These are phyloP conservation scores for Apoderus coryli DNA, from an alignment of 2,888 invertebrate genomes.

Conservation along the genomic window DNA sequence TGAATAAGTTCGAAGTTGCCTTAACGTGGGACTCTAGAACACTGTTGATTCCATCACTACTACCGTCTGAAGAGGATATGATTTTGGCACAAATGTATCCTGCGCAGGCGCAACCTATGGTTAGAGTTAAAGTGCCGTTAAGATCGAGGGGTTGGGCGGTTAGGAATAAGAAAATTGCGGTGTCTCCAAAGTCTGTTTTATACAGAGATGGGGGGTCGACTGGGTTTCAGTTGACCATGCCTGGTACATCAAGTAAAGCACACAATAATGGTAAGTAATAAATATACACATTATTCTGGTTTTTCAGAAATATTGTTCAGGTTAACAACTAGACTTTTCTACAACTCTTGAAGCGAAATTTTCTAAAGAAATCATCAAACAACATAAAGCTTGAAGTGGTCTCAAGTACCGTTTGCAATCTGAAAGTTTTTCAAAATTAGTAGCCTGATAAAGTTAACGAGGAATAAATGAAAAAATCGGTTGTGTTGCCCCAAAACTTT, in stretches of 20 bases:
- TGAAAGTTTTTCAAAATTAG: no score
- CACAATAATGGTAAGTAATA: conserved; percentile 1
- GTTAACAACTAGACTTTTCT: no score
- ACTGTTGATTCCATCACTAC: conserved; percentile 77
- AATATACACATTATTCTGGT: no score
- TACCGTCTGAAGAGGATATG: conserved; percentile 67
- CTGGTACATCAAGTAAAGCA: conserved; percentile 18
- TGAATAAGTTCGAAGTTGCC: conserved; percentile 96
- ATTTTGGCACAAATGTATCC: conserved; percentile 32
- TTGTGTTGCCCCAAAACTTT: no score
- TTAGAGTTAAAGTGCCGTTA: conserved; percentile 41
- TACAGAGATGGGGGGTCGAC: conserved; percentile 27
- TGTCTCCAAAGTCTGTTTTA: conserved; percentile 35
- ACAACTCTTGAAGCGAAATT: no score
- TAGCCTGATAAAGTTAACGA: no score
- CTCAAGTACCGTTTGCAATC: no score
- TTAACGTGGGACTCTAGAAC: conserved; percentile 90
- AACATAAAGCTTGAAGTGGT: no score
- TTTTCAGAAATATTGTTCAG: no score
- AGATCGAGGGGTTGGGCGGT: conserved; percentile 53
- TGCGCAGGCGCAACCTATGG: conserved; percentile 30
- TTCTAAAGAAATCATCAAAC: no score
- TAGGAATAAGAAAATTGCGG: conserved; percentile 40
- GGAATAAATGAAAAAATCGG: no score
- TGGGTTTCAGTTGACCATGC: conserved; percentile 29